Evolutionary conservation across 2,113 vertebrate genomes (phyloP).

Genomic region (Isurus oxyrinchus): DNA sequence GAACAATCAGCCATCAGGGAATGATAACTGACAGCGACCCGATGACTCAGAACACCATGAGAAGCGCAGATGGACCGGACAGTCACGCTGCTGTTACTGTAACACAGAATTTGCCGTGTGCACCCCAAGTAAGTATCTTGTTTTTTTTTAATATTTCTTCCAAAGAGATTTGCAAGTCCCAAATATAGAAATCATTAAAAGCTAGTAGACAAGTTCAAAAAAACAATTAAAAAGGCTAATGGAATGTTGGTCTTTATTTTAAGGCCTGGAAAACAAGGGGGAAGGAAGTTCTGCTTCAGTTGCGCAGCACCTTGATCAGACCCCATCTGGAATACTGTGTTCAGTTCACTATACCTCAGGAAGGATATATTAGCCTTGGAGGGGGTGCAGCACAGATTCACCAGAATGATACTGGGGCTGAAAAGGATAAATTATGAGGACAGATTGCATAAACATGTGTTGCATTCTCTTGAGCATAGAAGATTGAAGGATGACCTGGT

Average conservation of each 20-base stretch:
- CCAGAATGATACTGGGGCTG: background rate
- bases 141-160: background rate
- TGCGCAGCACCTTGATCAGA: background rate
- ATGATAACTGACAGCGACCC: background rate
- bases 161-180: background rate
- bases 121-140: background rate
- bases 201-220: background rate
- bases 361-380: background rate
- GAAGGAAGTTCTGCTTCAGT: background rate
- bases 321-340: background rate
- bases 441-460: background rate
- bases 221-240: background rate
- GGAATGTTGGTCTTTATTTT: background rate
- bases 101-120: background rate
- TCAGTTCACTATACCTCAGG: background rate
- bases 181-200: background rate
- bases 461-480: background rate
- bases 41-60: background rate
- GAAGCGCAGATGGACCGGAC: background rate
- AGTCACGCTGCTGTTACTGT: background rate
- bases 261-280: background rate
- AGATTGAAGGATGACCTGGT: background rate
- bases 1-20: background rate
- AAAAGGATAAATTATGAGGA: background rate
- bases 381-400: background rate